phyloP scores from a whole-genome alignment of 1,140 invertebrate species.

The Parasteatoda tepidariorum region DNA sequence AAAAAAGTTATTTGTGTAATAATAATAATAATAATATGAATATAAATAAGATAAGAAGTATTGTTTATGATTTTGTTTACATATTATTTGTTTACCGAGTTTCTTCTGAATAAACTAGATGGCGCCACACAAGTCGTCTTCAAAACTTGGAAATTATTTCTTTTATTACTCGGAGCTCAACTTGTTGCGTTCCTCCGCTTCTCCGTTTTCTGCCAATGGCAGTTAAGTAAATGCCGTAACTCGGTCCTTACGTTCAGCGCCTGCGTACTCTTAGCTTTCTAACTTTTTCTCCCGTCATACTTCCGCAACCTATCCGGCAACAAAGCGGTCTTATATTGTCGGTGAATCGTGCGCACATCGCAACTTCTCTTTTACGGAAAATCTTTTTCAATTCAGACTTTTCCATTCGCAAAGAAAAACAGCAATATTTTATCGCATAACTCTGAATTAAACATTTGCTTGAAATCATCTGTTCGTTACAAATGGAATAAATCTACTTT shows the following conservation, averaged over 20 bases:
- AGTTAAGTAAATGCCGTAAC: neutral
- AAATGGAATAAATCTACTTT: too few species aligned
- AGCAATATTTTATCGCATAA: too few species aligned
- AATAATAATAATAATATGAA: neutral
- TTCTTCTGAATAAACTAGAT: too few species aligned
- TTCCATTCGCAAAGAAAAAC: neutral
- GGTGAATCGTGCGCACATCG: too few species aligned
- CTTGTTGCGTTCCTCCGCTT: constrained; percentile 4
- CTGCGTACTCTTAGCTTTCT: constrained; percentile 1
- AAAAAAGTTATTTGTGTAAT: too few species aligned
- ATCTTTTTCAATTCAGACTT: neutral
- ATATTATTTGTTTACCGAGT: too few species aligned
- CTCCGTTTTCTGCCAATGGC: constrained; percentile 11
- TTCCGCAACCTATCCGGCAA: constrained; percentile 2
- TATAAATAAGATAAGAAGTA: neutral
- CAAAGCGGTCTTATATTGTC: too few species aligned
- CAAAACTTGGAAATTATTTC: neutral
- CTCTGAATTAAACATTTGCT: too few species aligned
- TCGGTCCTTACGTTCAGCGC: neutral
- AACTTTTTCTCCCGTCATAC: neutral
- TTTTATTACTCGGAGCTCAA: neutral
- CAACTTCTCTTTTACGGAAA: neutral
- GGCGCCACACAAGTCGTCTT: neutral
- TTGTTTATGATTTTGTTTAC: too few species aligned
- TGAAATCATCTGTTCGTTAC: too few species aligned